Conservation (phyloP, 1,140 invertebrate species). For the Monochamus saltuarius region DNA sequence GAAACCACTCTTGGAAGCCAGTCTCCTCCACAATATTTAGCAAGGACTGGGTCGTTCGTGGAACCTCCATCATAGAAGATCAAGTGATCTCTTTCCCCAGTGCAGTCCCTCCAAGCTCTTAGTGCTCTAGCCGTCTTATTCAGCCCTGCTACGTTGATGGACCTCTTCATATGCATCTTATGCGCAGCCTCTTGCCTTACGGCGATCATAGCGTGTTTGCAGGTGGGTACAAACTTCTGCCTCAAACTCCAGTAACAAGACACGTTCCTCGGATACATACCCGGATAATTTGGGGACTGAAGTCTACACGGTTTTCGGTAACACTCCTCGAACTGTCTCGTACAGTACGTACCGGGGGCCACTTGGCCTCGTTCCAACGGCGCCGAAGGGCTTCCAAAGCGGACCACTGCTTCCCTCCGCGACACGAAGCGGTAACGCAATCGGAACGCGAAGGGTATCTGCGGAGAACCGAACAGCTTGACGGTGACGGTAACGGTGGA, state of each 20-base stretch:
- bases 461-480: constrained; percentile 64
- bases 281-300: constrained; percentile 87
- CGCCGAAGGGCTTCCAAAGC: constrained; percentile 70
- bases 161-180: constrained; percentile 71
- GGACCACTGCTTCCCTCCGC: constrained; percentile 71
- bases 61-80: constrained; percentile 83
- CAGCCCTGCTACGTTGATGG: constrained; percentile 60
- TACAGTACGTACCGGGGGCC: constrained; percentile 84
- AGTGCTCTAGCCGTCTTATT: constrained; percentile 69
- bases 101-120: constrained; percentile 80
- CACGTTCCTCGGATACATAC: constrained; percentile 86
- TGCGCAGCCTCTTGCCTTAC: constrained; percentile 71
- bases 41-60: constrained; percentile 75
- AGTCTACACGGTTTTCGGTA: constrained; percentile 78
- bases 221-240: constrained; percentile 80
- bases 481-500: constrained; percentile 78
- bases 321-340: constrained; percentile 83
- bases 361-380: constrained; percentile 75
- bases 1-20: constrained; percentile 73
- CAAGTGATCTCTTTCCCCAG: constrained; percentile 75
- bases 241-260: constrained; percentile 79
- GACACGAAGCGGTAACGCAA: constrained; percentile 78
- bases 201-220: constrained; percentile 86
- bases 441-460: constrained; percentile 70
- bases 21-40: constrained; percentile 85